Evolutionary conservation across 2,113 vertebrate genomes (phyloP).

Genomic region (Hippoglossus stenolepis): DNA sequence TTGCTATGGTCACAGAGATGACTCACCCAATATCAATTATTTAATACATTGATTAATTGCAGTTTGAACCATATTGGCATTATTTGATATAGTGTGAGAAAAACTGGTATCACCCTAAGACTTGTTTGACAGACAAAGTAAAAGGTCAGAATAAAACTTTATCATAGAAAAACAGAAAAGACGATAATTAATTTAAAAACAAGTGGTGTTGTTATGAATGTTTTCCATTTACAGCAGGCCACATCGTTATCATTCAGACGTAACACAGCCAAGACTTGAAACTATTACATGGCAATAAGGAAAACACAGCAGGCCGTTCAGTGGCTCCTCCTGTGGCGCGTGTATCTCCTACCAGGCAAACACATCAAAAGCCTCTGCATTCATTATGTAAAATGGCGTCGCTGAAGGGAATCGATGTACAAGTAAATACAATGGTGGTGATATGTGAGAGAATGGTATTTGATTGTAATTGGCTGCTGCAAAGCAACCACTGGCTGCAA

Average conservation of each 20-base stretch:
- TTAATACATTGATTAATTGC: slow-evolving; percentile 14
- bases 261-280: slow-evolving; percentile 16
- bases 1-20: neutral
- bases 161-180: neutral
- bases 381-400: slow-evolving; percentile 71
- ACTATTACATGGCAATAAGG: slow-evolving; percentile 52
- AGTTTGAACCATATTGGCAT: slow-evolving; percentile 8
- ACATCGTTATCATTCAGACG: slow-evolving; percentile 21
- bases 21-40: slow-evolving; percentile 11
- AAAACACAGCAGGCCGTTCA: slow-evolving; percentile 44
- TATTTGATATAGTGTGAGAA: neutral
- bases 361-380: slow-evolving; percentile 63
- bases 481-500: slow-evolving; percentile 70
- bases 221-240: slow-evolving; percentile 18
- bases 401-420: slow-evolving; percentile 67
- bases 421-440: slow-evolving; percentile 67
- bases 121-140: slow-evolving; percentile 7
- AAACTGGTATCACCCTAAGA: neutral
- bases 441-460: slow-evolving; percentile 65
- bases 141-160: neutral
- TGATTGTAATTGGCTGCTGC: slow-evolving; percentile 75
- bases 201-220: slow-evolving; percentile 16
- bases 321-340: slow-evolving; percentile 35
- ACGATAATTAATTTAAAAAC: slow-evolving; percentile 7
- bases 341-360: slow-evolving; percentile 54